Evolutionary conservation across 2,113 vertebrate species (phyloP), one percentile per base, ranked within the genome.

Genomic region (Anhinga rufa): DNA sequence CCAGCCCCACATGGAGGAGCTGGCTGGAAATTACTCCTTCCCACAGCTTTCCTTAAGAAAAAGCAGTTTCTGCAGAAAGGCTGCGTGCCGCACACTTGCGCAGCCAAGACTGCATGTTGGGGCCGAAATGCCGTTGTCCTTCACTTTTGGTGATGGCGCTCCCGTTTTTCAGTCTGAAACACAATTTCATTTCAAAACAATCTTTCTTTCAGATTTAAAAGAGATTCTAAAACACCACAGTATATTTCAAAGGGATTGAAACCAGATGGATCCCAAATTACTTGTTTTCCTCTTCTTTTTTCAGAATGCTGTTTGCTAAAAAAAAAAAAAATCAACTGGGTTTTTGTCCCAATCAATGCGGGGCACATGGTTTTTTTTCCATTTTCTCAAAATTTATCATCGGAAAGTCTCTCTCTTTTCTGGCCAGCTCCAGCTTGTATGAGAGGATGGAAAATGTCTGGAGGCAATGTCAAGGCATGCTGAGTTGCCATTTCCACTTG

Each of bases 371-470:
- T 92, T 95, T 92, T 92, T 93, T 90, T 75, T 94, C 25, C n/a
- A 83, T 95, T 96, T 96, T 95, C 94, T 77, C 87, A 82, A 96
- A 92, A 96, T 95, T 95, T 97, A 90, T 94, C 71, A 74, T 96
- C 40, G 87, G 95, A 96, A 96, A 96, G 85, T 90, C 82, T 97
- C 92, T 96, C 89, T 97, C 78, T 94, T 86, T 95, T 93, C 86
- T 97, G 91, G 91, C 91, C 95, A 86, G 83, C 78, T 91, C 62
- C 38, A 76, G 94, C 66, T 82, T 75, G 76, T 87, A 95, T 97
- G 95, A 96, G 97, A 95, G 92, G 84, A 96, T 95, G 93, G 93
- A 95, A 96, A 96, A 96, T 97, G 95, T 95, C 95, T 97, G 87
- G 91, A 93, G 93, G 96, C 93, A 94, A 97, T 89, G 91, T 95